Percentiles rank a stretch among this genome's conserved stretches.
Evolutionary conservation across 1,140 invertebrate species (phyloP).

Genomic region (Lucilia cuprina): DNA sequence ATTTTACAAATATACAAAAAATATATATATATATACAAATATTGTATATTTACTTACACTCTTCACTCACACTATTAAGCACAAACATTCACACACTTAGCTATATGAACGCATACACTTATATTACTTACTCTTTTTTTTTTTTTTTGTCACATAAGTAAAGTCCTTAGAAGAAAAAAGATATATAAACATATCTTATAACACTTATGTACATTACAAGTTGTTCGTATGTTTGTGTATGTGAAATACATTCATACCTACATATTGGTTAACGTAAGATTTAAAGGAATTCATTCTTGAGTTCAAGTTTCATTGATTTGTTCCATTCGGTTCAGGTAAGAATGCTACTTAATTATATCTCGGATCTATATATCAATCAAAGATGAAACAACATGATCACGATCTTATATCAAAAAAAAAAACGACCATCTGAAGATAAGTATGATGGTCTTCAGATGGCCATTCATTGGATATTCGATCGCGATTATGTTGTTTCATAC

Average conservation of each 20-base stretch:
- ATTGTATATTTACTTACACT: neutral
- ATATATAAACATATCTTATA: conserved; percentile 12
- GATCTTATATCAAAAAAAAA: too few relatives aligned
- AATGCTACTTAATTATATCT: too few relatives aligned
- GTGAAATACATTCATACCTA: neutral
- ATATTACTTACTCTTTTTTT: neutral
- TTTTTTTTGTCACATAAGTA: neutral
- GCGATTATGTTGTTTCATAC: too few relatives aligned
- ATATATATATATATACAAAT: too few relatives aligned
- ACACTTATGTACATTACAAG: neutral
- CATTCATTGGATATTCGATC: too few relatives aligned
- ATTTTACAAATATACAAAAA: neutral
- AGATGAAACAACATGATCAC: too few relatives aligned
- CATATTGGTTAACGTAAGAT: neutral
- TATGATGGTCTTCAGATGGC: too few relatives aligned
- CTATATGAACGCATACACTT: too few relatives aligned
- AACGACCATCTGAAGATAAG: too few relatives aligned
- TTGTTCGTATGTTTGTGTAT: neutral
- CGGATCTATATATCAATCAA: too few relatives aligned
- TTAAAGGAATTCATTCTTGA: neutral
- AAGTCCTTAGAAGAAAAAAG: neutral
- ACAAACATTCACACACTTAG: neutral
- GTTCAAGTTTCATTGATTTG: neutral
- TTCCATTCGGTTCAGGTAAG: too few relatives aligned
- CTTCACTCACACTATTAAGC: neutral